Evolutionary conservation across 2,797 vertebrate genomes (phyloP).

Genomic region (Lacerta agilis): DNA sequence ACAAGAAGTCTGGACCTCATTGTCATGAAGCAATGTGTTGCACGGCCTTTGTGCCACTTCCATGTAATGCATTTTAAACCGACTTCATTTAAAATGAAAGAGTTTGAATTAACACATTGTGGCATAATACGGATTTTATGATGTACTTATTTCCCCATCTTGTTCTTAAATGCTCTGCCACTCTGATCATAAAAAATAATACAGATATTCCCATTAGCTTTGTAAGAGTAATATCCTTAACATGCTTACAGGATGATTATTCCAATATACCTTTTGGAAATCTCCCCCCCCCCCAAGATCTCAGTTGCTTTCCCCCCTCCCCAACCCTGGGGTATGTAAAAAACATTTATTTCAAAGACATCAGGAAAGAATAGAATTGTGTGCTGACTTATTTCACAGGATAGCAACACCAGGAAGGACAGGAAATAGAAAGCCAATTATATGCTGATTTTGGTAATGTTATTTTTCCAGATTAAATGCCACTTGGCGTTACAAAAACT

Average conservation of each 20-base stretch:
- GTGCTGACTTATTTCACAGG: constrained; percentile 59
- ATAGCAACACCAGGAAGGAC: constrained; percentile 53
- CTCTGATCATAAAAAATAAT: not conserved
- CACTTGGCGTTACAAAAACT: constrained; percentile 80
- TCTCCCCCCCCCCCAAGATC: constrained; percentile 17
- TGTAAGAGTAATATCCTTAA: not conserved
- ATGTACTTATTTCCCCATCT: not conserved
- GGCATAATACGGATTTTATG: not conserved
- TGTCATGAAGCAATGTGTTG: not conserved
- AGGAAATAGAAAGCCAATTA: constrained; percentile 77
- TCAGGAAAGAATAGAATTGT: constrained; percentile 49
- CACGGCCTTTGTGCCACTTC: not conserved
- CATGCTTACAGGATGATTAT: not conserved
- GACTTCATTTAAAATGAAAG: not conserved
- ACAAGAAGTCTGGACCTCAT: not conserved
- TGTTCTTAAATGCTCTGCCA: not conserved
- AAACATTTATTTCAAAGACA: constrained; percentile 43
- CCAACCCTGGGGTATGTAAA: constrained; percentile 29
- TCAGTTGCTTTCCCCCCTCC: constrained; percentile 3
- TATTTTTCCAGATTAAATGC: constrained; percentile 83
- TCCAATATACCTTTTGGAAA: constrained; percentile 26
- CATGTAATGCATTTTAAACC: not conserved
- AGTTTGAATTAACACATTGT: not conserved
- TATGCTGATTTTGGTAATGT: constrained; percentile 79
- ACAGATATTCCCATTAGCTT: not conserved